A percentile compares a stretch with the other conserved stretches of the same genome.
phyloP scores from a whole-genome alignment of 1,140 invertebrate genomes.

The Drosophila arizonae region DNA sequence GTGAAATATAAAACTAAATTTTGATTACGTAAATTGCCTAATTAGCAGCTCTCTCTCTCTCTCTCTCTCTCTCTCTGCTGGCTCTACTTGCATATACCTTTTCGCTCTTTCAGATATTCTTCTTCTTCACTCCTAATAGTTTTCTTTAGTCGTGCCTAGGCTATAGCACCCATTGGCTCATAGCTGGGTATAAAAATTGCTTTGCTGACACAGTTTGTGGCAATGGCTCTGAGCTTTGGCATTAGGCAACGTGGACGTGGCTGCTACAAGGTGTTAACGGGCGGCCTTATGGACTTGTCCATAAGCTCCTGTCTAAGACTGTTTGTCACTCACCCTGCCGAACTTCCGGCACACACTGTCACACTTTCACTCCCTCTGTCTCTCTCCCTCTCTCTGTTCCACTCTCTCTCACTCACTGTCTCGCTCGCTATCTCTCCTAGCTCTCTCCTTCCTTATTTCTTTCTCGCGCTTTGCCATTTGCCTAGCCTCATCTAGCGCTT shows the following conservation, averaged over 20 bases:
- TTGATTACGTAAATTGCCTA: too few species aligned
- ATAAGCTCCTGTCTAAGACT: conserved; percentile 74
- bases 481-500: conserved; percentile 7
- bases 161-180: not conserved
- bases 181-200: conserved; percentile 64
- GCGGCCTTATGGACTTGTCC: conserved; percentile 78
- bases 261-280: conserved; percentile 78
- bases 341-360: conserved; percentile 10
- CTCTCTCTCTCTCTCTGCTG: too few species aligned
- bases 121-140: not conserved
- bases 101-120: too few species aligned
- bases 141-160: not conserved
- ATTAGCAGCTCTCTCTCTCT: too few species aligned
- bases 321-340: conserved; percentile 50
- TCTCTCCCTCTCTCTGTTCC: not conserved
- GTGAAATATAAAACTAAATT: too few species aligned
- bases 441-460: not conserved
- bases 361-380: not conserved
- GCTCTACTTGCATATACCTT: too few species aligned
- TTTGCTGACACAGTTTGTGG: conserved; percentile 78
- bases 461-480: not conserved
- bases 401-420: not conserved
- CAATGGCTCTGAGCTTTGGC: conserved; percentile 79
- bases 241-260: conserved; percentile 76
- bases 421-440: too few species aligned